These are phyloP conservation scores for Invenusta paracnida DNA, from an alignment of 2,888 invertebrate species.

Conservation along the genomic window DNA sequence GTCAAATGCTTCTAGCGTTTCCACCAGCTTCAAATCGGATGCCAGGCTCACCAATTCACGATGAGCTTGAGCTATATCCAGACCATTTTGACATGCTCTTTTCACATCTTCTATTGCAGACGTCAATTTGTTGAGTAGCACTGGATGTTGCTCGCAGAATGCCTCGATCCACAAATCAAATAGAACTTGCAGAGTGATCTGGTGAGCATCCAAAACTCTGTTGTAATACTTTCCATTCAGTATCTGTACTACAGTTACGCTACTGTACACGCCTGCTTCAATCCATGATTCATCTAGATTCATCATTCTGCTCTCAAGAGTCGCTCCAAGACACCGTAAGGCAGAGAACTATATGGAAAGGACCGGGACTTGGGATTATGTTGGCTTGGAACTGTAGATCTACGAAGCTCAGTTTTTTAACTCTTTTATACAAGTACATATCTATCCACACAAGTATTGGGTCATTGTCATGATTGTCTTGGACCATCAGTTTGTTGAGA, in stretches of 20 bases:
- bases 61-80: neutral
- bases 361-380: neutral
- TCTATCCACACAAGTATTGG: neutral
- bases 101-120: constrained; percentile 23
- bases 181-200: neutral
- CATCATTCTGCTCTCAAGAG: neutral
- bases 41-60: constrained; percentile 9
- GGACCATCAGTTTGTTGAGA: neutral
- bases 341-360: neutral
- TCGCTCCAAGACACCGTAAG: neutral
- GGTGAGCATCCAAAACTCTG: neutral
- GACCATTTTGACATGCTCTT: neutral
- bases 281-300: neutral
- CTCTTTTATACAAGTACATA: too few species aligned
- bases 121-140: constrained; percentile 13
- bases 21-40: constrained; percentile 34
- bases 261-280: neutral
- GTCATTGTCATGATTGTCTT: neutral
- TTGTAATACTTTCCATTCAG: too few species aligned
- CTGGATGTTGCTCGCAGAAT: constrained; percentile 27
- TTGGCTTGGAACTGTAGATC: neutral
- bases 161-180: constrained; percentile 18
- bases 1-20: neutral
- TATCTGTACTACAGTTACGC: neutral
- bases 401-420: neutral